Conservation (phyloP, 1,140 invertebrate species). For the Chironomus tepperi region DNA sequence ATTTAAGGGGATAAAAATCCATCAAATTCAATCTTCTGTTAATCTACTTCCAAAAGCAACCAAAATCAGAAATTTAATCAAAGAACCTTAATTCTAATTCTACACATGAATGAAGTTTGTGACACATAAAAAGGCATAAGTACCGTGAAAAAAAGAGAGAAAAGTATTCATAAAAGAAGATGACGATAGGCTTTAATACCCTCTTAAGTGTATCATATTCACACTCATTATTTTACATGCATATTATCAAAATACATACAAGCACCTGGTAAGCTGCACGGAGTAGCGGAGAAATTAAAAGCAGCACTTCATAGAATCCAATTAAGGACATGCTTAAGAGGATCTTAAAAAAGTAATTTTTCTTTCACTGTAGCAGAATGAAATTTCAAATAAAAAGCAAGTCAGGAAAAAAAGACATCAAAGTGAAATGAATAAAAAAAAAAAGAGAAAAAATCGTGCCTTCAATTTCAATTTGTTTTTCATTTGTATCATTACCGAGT, state of each 20-base stretch:
- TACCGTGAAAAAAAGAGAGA: too few species aligned
- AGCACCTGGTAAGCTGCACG: too few species aligned
- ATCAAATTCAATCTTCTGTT: too few species aligned
- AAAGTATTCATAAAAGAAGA: background rate
- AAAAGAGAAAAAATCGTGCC: too few species aligned
- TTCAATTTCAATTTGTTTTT: background rate
- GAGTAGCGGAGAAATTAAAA: too few species aligned
- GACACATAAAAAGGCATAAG: too few species aligned
- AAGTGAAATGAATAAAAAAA: background rate
- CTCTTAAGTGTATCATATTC: background rate
- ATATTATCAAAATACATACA: too few species aligned
- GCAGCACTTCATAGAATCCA: background rate
- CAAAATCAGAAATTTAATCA: too few species aligned
- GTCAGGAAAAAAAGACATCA: background rate
- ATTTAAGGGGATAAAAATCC: too few species aligned
- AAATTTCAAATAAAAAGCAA: background rate
- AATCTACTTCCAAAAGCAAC: too few species aligned
- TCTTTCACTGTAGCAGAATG: background rate
- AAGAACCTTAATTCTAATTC: too few species aligned
- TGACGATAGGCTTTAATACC: slow-evolving; percentile 1
- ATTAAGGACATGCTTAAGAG: background rate
- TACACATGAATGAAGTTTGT: too few species aligned
- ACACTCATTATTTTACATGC: background rate
- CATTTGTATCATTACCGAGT: background rate
- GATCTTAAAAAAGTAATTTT: slow-evolving; percentile 8